Percentiles rank a stretch among this genome's conserved stretches.
Conservation (phyloP, 2,113 vertebrate genomes). For the Haplotaxodon microlepis region DNA sequence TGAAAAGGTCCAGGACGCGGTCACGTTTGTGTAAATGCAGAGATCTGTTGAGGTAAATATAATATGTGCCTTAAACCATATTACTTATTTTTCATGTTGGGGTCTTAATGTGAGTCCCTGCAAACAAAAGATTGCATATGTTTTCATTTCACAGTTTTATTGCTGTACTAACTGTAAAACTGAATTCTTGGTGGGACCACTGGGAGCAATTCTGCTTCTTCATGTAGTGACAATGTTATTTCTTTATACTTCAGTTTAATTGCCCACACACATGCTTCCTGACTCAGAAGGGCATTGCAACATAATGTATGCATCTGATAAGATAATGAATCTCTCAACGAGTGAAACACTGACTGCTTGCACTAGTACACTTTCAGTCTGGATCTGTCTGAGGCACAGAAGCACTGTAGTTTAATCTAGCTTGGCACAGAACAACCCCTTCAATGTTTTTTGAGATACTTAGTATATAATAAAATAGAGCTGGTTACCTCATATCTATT, state of each 20-base stretch:
- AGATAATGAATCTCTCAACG: not conserved
- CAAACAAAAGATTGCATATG: not conserved
- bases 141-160: not conserved
- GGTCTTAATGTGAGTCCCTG: not conserved
- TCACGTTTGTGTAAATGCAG: not conserved
- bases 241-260: not conserved
- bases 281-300: slow-evolving; percentile 1
- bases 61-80: not conserved
- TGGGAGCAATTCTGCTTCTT: not conserved
- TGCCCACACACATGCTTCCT: slow-evolving; percentile 17
- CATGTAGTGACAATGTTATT: not conserved
- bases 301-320: slow-evolving; percentile 7
- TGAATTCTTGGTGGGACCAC: not conserved
- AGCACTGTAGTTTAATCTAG: not conserved
- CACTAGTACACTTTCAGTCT: not conserved
- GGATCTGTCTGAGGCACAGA: not conserved
- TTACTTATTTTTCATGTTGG: not conserved
- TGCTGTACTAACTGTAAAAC: not conserved
- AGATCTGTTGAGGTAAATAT: not conserved
- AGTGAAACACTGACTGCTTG: not conserved
- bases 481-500: not conserved
- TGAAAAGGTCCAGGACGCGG: not conserved
- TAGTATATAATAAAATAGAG: not conserved
- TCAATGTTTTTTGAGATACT: not conserved
- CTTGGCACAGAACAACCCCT: not conserved